A percentile compares a stretch with the other conserved stretches of the same genome.
Evolutionary conservation across 2,113 vertebrate genomes (phyloP).

Genomic region (Ptyas mucosa): DNA sequence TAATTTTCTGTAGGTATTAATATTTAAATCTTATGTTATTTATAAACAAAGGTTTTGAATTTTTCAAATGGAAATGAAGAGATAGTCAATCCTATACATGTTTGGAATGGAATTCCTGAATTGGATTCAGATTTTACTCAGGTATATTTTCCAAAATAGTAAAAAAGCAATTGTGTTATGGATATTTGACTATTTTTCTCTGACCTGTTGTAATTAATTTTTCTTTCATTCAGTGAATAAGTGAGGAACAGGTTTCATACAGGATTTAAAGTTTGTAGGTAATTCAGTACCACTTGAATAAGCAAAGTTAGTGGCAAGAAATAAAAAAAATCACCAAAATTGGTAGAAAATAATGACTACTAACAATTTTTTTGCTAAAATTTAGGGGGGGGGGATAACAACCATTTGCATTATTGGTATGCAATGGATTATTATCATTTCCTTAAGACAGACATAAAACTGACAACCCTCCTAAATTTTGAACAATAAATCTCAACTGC

Average conservation of each 20-base stretch:
- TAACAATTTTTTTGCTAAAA: neutral
- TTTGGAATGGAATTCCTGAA: constrained; percentile 67
- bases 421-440: neutral
- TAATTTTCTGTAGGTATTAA: neutral
- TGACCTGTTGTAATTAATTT: neutral
- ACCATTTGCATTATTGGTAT: neutral
- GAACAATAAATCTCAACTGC: neutral
- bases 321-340: neutral
- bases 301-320: neutral
- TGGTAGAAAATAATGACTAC: neutral
- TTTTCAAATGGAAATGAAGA: constrained; percentile 67
- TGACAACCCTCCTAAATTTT: neutral
- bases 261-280: neutral
- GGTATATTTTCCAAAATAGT: constrained; percentile 44
- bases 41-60: constrained; percentile 65
- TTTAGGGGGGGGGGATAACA: neutral
- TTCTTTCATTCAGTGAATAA: neutral
- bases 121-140: constrained; percentile 33
- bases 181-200: neutral
- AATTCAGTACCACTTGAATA: neutral
- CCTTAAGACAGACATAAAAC: neutral
- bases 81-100: constrained; percentile 65
- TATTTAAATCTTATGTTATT: neutral
- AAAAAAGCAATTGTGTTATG: neutral
- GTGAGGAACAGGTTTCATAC: neutral